A percentile compares a stretch with the other conserved stretches of the same genome.
Evolutionary conservation across 2,888 invertebrate genomes (phyloP).

Genomic region (Abrostola tripartita): DNA sequence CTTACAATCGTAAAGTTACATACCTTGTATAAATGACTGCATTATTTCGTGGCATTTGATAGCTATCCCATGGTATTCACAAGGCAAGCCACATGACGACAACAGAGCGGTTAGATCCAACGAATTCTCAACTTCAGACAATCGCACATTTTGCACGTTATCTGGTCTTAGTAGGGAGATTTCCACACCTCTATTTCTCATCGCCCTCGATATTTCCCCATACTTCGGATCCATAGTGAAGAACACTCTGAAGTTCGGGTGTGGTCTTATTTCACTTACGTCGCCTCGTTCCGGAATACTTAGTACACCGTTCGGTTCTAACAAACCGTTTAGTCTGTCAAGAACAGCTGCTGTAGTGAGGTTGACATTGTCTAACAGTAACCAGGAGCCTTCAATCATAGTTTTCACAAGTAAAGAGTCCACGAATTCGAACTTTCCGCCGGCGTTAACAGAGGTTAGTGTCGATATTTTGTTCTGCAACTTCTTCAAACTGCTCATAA

Average conservation of each 20-base stretch:
- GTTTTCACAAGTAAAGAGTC: constrained; percentile 96
- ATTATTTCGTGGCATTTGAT: constrained; percentile 79
- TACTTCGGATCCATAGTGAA: constrained; percentile 98
- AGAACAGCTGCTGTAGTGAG: constrained; percentile 98
- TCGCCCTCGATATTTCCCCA: constrained; percentile 99
- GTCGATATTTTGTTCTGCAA: constrained; percentile 81
- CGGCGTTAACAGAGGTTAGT: constrained; percentile 91
- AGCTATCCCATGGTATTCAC: constrained; percentile 73
- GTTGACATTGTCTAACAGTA: constrained; percentile 97
- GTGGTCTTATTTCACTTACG: constrained; percentile 93
- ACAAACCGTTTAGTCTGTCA: constrained; percentile 97
- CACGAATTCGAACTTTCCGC: constrained; percentile 98
- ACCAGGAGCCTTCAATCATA: constrained; percentile 94
- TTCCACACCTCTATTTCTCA: constrained; percentile 99
- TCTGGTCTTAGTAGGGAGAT: constrained; percentile 87
- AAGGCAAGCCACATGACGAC: constrained; percentile 77
- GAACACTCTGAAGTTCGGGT: constrained; percentile 97
- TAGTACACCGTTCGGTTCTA: constrained; percentile 97
- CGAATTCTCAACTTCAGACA: constrained; percentile 75
- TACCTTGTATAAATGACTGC: constrained; percentile 83
- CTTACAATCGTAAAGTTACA: constrained; percentile 27
- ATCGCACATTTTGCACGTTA: constrained; percentile 65
- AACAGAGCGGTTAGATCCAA: constrained; percentile 82
- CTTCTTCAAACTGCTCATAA: constrained; percentile 71
- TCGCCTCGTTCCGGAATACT: constrained; percentile 97